Evolutionary conservation across 92 coral and sea anemone species (phyloP), one percentile per base, ranked within the genome.

Genomic region (Scolanthus callimorphus): DNA sequence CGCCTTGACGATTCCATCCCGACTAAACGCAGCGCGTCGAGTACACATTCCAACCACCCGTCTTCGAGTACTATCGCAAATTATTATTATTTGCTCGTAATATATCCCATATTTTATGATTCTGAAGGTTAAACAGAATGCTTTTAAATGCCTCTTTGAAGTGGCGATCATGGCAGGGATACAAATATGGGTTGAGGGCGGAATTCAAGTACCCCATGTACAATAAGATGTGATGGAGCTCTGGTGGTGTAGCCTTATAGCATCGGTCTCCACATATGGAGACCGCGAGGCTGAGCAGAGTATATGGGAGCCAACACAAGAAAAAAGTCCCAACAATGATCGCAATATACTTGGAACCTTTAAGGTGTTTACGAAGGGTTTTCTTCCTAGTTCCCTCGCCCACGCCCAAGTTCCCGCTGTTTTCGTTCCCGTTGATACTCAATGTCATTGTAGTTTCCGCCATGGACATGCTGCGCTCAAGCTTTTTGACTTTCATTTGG

Each of bases 121-220:
- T 68, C 19, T 68, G 75, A 13, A 68, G 0, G 43, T 60, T 61
- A 19, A 64, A 70, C 2, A 73, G 53, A 30, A 87, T 87, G 77
- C 63, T 72, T 26, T 69, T 73, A 49, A 87, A 83, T 19, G 86
- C 96, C 28, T 84, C 90, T 28, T 76, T 87, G 65, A 83, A 87
- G 22, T 87, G 96, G 59, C 89, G 77, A 62, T 87, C 90, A 45
- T 87, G 96, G 31, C 78, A 87, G 1, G 96, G 90, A 31, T 87
- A 87, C 60, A 87, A 62, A 39, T 85, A 84, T 0, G 96, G 96
- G 27, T 87, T 87, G 17, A 87, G 82, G 17, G 90, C 90, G 12
- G 90, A 84, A 66, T 87, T 87, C 56, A 87, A 39, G 21, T 78
- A 84, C 10, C 96, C 96, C 69, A 87, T 46, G 2, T 56, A 61